These are phyloP conservation scores for Tuberolachnus salignus DNA, from an alignment of 2,888 invertebrate species.

Conservation along the genomic window DNA sequence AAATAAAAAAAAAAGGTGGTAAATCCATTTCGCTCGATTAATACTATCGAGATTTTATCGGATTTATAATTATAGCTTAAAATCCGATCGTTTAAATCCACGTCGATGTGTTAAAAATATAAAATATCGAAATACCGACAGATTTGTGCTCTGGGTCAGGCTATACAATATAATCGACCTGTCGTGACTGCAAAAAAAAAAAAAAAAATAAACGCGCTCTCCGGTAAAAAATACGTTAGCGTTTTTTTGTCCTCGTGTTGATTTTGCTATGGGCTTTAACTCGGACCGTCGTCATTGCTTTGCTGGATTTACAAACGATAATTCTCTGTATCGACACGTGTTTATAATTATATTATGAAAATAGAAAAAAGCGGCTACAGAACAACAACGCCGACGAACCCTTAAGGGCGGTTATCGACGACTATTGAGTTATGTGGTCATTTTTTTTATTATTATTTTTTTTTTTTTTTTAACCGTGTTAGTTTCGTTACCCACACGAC, in stretches of 20 bases:
- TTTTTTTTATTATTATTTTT: too few species aligned
- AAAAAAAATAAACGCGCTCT: neutral
- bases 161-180: too few species aligned
- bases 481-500: neutral
- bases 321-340: neutral
- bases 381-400: too few species aligned
- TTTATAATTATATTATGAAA: neutral
- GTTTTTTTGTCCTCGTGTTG: neutral
- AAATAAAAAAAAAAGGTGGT: neutral
- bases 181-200: too few species aligned
- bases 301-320: neutral
- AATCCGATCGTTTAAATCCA: neutral
- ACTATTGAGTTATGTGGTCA: too few species aligned
- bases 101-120: neutral
- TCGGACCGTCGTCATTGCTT: neutral
- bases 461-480: too few species aligned
- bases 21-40: neutral
- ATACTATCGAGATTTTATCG: too few species aligned
- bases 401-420: too few species aligned
- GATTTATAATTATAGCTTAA: neutral
- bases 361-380: too few species aligned
- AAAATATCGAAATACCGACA: neutral
- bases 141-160: too few species aligned
- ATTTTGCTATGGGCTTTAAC: neutral
- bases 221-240: too few species aligned